These are phyloP conservation scores for Stenolophus ochropezus DNA, from an alignment of 2,888 invertebrate genomes.

Conservation along the genomic window DNA sequence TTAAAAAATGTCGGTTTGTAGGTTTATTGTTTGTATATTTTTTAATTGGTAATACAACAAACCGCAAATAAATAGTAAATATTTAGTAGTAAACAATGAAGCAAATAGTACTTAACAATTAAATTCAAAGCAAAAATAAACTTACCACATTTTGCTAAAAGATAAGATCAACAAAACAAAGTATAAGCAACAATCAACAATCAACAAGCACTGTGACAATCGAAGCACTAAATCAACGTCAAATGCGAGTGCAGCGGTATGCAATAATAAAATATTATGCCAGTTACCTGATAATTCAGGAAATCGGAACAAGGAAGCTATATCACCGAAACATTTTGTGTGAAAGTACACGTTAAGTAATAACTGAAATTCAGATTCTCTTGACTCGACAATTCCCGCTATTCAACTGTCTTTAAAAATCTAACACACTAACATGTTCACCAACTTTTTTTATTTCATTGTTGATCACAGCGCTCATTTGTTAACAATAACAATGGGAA, in stretches of 20 bases:
- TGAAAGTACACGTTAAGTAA: slow-evolving; percentile 60
- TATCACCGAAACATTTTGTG: slow-evolving; percentile 59
- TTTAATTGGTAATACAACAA: not conserved
- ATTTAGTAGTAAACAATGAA: not conserved
- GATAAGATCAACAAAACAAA: not conserved
- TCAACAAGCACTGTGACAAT: not conserved
- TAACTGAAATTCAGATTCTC: slow-evolving; percentile 22
- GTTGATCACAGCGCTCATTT: not conserved
- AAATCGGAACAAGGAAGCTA: slow-evolving; percentile 59
- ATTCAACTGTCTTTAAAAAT: slow-evolving; percentile 38
- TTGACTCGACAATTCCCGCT: slow-evolving; percentile 32
- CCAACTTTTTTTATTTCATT: slow-evolving; percentile 15
- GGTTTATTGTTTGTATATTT: not conserved
- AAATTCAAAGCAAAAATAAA: slow-evolving; percentile 18
- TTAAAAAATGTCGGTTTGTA: not conserved
- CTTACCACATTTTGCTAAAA: slow-evolving; percentile 36
- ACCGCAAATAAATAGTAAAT: not conserved
- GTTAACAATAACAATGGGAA: slow-evolving; percentile 14
- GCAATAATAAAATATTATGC: slow-evolving; percentile 31
- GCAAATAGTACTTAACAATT: too few relatives aligned
- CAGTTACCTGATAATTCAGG: slow-evolving; percentile 56
- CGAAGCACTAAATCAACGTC: not conserved
- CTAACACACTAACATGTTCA: slow-evolving; percentile 45
- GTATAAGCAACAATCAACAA: not conserved
- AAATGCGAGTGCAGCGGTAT: slow-evolving; percentile 17